These are phyloP conservation scores for Tympanuchus pallidicinctus DNA, from an alignment of 2,113 vertebrate genomes.

Conservation along the genomic window DNA sequence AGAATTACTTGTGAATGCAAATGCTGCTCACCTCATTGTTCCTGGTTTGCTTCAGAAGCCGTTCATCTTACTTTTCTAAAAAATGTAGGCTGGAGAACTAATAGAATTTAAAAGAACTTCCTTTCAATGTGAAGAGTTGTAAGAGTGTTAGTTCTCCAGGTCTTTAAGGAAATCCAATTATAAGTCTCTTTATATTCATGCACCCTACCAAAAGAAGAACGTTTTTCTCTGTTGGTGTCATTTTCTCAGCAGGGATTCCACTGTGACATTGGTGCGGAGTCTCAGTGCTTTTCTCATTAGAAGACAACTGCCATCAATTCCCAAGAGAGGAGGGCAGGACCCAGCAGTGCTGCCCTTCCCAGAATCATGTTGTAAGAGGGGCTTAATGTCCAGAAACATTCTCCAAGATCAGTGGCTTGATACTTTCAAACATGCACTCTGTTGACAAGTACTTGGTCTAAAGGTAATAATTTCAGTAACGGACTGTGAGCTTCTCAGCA, in stretches of 20 bases:
- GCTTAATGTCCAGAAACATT: neutral
- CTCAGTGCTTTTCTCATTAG: conserved; percentile 78
- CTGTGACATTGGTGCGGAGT: conserved; percentile 69
- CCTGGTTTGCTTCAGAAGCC: conserved; percentile 81
- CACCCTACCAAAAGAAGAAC: conserved; percentile 75
- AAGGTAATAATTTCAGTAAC: neutral
- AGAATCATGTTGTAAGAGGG: neutral
- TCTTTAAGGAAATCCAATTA: conserved; percentile 86
- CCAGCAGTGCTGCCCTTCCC: neutral
- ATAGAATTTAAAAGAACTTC: conserved; percentile 83
- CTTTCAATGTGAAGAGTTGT: conserved; percentile 80
- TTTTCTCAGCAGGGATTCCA: conserved; percentile 79
- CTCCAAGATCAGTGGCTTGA: neutral
- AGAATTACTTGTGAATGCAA: conserved; percentile 84
- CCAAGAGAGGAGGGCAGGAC: conserved; percentile 25
- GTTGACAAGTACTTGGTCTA: neutral
- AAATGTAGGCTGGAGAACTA: conserved; percentile 81
- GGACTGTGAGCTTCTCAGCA: neutral
- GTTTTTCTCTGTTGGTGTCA: conserved; percentile 77
- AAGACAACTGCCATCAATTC: conserved; percentile 55
- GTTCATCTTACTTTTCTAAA: conserved; percentile 81
- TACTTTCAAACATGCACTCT: neutral
- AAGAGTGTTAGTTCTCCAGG: conserved; percentile 77
- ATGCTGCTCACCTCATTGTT: conserved; percentile 80
- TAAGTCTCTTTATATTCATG: conserved; percentile 80